phyloP scores from a whole-genome alignment of 2,797 vertebrate species.

The Eptatretus atami region DNA sequence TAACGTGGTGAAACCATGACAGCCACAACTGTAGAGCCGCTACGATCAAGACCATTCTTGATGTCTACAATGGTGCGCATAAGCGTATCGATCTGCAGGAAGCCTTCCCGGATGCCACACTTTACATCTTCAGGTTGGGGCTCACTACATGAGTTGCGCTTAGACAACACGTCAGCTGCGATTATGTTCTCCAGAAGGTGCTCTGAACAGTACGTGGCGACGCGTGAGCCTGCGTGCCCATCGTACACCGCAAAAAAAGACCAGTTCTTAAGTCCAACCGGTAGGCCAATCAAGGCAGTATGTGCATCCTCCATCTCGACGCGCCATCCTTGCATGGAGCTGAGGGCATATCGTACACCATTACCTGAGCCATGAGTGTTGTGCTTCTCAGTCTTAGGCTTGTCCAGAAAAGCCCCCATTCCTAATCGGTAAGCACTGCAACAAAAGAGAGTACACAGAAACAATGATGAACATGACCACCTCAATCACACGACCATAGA shows the following conservation, averaged over 20 bases:
- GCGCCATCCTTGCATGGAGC: conserved; percentile 98
- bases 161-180: conserved; percentile 37
- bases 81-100: conserved; percentile 84
- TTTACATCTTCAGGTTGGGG: conserved; percentile 57
- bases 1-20: conserved; percentile 62
- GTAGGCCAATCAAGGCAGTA: conserved; percentile 65
- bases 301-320: conserved; percentile 99
- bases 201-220: conserved; percentile 79
- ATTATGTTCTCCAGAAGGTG: conserved; percentile 89
- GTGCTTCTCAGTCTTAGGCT: conserved; percentile 95
- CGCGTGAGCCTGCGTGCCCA: conserved; percentile 74
- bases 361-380: conserved; percentile 69
- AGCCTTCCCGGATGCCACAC: conserved; percentile 59
- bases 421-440: conserved; percentile 14
- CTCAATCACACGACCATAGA: too few relatives aligned
- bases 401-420: conserved; percentile 98
- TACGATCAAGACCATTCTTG: conserved; percentile 86
- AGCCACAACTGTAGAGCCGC: conserved; percentile 89
- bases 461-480: too few relatives aligned
- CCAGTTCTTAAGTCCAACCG: conserved; percentile 64
- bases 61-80: conserved; percentile 96
- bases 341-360: conserved; percentile 57
- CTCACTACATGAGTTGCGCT: conserved; percentile 23
- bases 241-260: conserved; percentile 94
- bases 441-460: too few relatives aligned